These are phyloP conservation scores for Ptiloglossa arizonensis DNA, from an alignment of 1,140 invertebrate genomes.

Conservation along the genomic window DNA sequence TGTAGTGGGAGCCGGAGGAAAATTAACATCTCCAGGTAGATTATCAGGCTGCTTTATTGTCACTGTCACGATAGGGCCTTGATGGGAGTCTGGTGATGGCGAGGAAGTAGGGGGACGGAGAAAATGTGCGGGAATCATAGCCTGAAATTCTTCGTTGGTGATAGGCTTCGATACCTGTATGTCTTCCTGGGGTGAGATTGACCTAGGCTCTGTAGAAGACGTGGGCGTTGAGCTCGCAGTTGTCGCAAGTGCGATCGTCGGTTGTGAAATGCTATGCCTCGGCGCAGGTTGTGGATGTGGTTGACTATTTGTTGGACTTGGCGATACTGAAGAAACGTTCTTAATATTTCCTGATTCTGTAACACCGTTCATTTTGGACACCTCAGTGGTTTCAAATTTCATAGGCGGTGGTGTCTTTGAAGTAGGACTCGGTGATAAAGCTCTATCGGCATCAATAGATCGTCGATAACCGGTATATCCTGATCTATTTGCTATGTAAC, in stretches of 20 bases:
- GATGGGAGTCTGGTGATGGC: conserved; percentile 79
- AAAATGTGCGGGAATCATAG: conserved; percentile 95
- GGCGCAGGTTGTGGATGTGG: conserved; percentile 77
- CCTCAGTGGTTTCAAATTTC: conserved; percentile 58
- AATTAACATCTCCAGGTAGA: conserved; percentile 83
- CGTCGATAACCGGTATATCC: conserved; percentile 85
- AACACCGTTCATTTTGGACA: conserved; percentile 78
- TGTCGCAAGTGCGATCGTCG: conserved; percentile 69
- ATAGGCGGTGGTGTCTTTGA: conserved; percentile 71
- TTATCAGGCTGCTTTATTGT: conserved; percentile 88
- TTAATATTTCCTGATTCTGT: conserved; percentile 63
- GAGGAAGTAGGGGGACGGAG: conserved; percentile 84
- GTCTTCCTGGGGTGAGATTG: conserved; percentile 75
- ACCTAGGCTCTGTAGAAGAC: conserved; percentile 61
- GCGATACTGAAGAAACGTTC: conserved; percentile 38
- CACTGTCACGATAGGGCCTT: conserved; percentile 84
- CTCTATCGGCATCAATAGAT: conserved; percentile 82
- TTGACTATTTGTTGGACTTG: conserved; percentile 58
- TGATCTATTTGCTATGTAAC: conserved; percentile 89
- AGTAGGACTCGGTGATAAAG: conserved; percentile 72
- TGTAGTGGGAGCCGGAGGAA: conserved; percentile 91
- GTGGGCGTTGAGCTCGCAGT: conserved; percentile 48
- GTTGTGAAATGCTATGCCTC: conserved; percentile 69
- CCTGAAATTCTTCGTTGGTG: conserved; percentile 95
- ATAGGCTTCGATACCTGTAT: conserved; percentile 89